Conservation (phyloP, 2,888 invertebrate species). For the Cactoblastis cactorum region DNA sequence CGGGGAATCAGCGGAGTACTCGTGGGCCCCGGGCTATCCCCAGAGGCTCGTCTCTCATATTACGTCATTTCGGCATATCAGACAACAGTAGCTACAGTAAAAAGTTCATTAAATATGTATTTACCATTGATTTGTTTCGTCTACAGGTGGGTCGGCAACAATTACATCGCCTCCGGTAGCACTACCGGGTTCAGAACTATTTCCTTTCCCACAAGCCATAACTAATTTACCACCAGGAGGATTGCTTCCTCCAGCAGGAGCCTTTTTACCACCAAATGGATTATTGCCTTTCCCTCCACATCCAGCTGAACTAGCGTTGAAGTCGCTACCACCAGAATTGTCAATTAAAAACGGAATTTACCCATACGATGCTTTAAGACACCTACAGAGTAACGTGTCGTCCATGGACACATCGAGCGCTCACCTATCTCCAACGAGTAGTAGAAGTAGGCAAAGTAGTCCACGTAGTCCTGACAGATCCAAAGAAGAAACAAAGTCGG, state of each 20-base stretch:
- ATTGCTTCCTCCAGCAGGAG: constrained; percentile 78
- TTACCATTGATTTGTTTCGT: constrained; percentile 36
- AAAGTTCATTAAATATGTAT: constrained; percentile 23
- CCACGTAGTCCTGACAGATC: constrained; percentile 76
- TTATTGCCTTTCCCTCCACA: constrained; percentile 77
- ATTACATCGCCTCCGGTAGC: constrained; percentile 57
- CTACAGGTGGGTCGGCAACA: constrained; percentile 65
- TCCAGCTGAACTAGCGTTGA: constrained; percentile 71
- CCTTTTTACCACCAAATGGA: constrained; percentile 76
- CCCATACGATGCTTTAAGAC: constrained; percentile 78
- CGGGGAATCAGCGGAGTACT: constrained; percentile 74
- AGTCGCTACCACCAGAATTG: constrained; percentile 70
- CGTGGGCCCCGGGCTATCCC: constrained; percentile 61
- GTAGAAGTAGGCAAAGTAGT: constrained; percentile 78
- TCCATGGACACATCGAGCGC: constrained; percentile 70
- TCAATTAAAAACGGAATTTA: constrained; percentile 75
- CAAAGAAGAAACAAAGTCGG: constrained; percentile 78
- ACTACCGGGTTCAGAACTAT: constrained; percentile 65
- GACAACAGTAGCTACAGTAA: constrained; percentile 37
- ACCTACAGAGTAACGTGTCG: constrained; percentile 66
- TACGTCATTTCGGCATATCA: constrained; percentile 70
- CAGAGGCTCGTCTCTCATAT: constrained; percentile 72
- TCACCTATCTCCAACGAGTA: constrained; percentile 77
- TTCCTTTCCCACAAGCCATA: constrained; percentile 66
- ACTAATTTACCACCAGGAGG: constrained; percentile 66